These are phyloP conservation scores for Pseudomyrmex sp. DNA, from an alignment of 1,140 invertebrate species.

Conservation along the genomic window DNA sequence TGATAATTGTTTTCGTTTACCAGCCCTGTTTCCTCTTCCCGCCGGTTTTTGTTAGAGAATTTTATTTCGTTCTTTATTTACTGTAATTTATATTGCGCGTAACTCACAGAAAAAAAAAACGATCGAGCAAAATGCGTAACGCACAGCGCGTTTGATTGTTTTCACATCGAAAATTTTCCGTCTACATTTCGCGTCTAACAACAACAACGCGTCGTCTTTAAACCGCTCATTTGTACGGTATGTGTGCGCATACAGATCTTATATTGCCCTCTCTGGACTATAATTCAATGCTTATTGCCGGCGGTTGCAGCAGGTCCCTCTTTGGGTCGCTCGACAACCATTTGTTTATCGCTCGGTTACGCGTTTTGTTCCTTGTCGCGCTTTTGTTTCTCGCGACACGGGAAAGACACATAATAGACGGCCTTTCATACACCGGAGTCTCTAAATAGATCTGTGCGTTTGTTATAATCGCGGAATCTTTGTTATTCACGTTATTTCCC, in stretches of 20 bases:
- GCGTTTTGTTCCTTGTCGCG: constrained; percentile 60
- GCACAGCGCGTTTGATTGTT: no score
- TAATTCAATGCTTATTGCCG: constrained; percentile 39
- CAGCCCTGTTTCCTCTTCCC: neutral
- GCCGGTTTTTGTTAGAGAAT: neutral
- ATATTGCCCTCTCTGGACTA: neutral
- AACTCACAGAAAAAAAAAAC: neutral
- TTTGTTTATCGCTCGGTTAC: constrained; percentile 54
- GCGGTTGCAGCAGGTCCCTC: neutral
- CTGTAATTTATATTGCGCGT: neutral
- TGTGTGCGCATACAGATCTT: neutral
- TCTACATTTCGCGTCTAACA: neutral
- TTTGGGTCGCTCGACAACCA: constrained; percentile 42
- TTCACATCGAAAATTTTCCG: neutral
- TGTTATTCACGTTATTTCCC: constrained; percentile 5
- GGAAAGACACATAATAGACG: constrained; percentile 49
- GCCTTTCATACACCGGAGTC: constrained; percentile 50
- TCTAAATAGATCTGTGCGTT: constrained; percentile 32
- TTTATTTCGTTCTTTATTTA: neutral
- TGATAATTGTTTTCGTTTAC: neutral
- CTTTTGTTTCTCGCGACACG: constrained; percentile 49
- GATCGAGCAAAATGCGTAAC: neutral
- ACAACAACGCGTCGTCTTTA: constrained; percentile 2
- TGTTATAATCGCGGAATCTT: constrained; percentile 21
- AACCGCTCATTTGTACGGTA: constrained; percentile 11